phyloP scores from a whole-genome alignment of 2,797 vertebrate genomes.

The Enteromius thamalakanensis region DNA sequence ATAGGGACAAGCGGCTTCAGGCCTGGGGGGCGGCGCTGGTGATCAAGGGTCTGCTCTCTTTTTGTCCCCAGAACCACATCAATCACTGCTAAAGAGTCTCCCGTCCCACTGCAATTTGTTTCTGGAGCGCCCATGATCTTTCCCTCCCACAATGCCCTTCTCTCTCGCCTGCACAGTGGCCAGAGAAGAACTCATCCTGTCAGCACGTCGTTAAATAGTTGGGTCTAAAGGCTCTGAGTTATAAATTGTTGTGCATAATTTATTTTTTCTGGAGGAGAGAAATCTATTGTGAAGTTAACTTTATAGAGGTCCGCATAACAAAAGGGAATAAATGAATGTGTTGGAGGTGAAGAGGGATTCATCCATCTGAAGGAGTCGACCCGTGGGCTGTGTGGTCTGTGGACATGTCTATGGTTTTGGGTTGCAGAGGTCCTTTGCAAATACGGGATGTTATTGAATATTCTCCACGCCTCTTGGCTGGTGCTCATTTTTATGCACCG shows the following conservation, averaged over 20 bases:
- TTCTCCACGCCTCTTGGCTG: slow-evolving; percentile 22
- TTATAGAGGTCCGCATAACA: slow-evolving; percentile 56
- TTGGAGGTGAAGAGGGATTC: slow-evolving; percentile 41
- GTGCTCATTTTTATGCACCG: neutral
- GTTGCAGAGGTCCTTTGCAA: slow-evolving; percentile 27
- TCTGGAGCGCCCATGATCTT: slow-evolving; percentile 48
- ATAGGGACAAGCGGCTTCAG: slow-evolving; percentile 71
- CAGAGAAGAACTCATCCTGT: slow-evolving; percentile 61
- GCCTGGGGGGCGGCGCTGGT: slow-evolving; percentile 51
- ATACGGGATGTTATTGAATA: slow-evolving; percentile 34
- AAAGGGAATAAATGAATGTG: slow-evolving; percentile 48
- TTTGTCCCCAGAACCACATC: slow-evolving; percentile 65
- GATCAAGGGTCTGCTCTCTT: slow-evolving; percentile 60
- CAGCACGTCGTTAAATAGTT: slow-evolving; percentile 60
- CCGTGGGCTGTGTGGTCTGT: neutral
- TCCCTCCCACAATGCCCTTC: slow-evolving; percentile 49
- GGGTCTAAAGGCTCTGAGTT: slow-evolving; percentile 62
- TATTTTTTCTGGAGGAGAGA: slow-evolving; percentile 65
- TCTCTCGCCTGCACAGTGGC: slow-evolving; percentile 31
- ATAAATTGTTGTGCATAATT: slow-evolving; percentile 66
- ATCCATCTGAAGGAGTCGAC: slow-evolving; percentile 41
- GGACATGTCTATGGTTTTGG: slow-evolving; percentile 33
- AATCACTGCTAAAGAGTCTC: slow-evolving; percentile 65
- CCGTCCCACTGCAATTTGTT: slow-evolving; percentile 67
- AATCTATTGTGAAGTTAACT: slow-evolving; percentile 64